A percentile compares a stretch with the other conserved stretches of the same genome.
Evolutionary conservation across 2,797 vertebrate species (phyloP).

Genomic region (Alcedo atthis): DNA sequence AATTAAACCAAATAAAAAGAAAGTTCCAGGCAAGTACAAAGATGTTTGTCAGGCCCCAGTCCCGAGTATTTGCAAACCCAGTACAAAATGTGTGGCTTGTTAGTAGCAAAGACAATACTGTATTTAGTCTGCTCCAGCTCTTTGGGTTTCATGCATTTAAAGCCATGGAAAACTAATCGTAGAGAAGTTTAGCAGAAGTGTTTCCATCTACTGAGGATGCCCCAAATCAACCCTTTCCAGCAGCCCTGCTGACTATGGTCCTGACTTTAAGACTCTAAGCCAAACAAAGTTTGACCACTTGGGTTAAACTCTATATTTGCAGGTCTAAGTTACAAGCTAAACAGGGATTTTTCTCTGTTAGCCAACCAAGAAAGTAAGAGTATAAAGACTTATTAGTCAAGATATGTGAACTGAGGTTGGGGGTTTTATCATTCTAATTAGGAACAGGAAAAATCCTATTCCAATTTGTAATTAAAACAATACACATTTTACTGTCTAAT

Average conservation of each 20-base stretch:
- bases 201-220: not conserved
- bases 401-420: not conserved
- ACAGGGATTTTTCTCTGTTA: not conserved
- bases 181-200: not conserved
- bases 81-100: not conserved
- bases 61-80: not conserved
- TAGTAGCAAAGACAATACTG: not conserved
- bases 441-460: conserved; percentile 35
- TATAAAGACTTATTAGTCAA: conserved; percentile 11
- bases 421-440: conserved; percentile 56
- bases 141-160: not conserved
- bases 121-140: not conserved
- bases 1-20: not conserved
- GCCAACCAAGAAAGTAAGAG: not conserved
- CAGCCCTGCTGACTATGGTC: not conserved
- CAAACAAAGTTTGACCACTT: not conserved
- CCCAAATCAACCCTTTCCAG: not conserved
- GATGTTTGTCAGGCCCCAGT: not conserved
- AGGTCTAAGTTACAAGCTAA: not conserved
- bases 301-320: not conserved
- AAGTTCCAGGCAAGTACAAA: not conserved
- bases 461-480: conserved; percentile 61
- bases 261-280: not conserved
- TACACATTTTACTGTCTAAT: conserved; percentile 52
- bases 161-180: not conserved